Percentiles rank a stretch among this genome's conserved stretches.
These are phyloP conservation scores for Micromesistius poutassou DNA, from an alignment of 2,797 vertebrate genomes.

Conservation along the genomic window DNA sequence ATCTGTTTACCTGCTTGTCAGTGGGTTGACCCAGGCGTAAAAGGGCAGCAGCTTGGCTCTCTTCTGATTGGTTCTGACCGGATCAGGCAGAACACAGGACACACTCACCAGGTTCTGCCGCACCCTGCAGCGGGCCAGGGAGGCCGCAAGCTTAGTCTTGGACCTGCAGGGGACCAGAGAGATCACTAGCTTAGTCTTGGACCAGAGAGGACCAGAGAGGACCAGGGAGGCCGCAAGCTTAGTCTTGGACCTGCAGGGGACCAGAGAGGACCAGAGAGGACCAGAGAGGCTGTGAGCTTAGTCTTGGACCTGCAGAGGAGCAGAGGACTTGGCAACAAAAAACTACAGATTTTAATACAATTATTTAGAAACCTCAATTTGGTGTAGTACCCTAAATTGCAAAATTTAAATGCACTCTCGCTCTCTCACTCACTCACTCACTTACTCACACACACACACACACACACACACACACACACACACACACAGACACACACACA, in stretches of 20 bases:
- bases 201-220: too few species aligned
- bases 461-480: not conserved
- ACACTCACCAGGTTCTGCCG: constrained; percentile 80
- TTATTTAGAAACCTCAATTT: not conserved
- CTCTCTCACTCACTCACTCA: constrained; percentile 9
- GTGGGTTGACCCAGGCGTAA: constrained; percentile 86
- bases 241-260: constrained; percentile 80
- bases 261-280: constrained; percentile 61
- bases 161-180: constrained; percentile 68
- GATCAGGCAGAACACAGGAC: constrained; percentile 78
- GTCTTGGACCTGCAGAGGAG: constrained; percentile 56
- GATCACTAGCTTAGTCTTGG: constrained; percentile 85
- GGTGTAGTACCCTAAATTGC: not conserved
- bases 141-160: constrained; percentile 62
- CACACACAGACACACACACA: too few species aligned
- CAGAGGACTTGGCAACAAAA: not conserved
- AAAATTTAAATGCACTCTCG: not conserved
- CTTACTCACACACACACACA: not conserved
- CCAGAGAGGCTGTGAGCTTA: constrained; percentile 81
- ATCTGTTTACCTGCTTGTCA: constrained; percentile 63
- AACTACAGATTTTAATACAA: not conserved
- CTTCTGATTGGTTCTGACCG: constrained; percentile 76
- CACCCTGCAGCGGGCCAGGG: constrained; percentile 86
- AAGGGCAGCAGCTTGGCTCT: constrained; percentile 76
- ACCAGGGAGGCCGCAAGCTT: constrained; percentile 87